A percentile compares a stretch with the other conserved stretches of the same genome.
phyloP scores from a whole-genome alignment of 2,797 vertebrate genomes.

The Dicrostonyx torquatus region DNA sequence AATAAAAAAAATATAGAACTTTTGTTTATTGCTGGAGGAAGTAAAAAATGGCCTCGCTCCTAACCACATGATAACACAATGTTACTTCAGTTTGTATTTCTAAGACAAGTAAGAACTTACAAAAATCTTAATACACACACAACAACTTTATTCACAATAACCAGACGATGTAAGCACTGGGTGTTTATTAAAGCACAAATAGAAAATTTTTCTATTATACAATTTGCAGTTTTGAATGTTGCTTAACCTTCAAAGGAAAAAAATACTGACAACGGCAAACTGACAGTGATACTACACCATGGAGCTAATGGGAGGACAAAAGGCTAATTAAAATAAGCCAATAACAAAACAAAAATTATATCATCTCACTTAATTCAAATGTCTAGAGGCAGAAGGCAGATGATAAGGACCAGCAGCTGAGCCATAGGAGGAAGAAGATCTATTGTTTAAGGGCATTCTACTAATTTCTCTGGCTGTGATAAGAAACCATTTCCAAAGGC shows the following conservation, averaged over 20 bases:
- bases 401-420: neutral
- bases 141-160: neutral
- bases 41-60: neutral
- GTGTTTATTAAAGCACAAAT: neutral
- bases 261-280: neutral
- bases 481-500: neutral
- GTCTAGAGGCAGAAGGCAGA: neutral
- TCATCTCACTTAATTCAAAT: neutral
- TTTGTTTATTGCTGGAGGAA: neutral
- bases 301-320: neutral
- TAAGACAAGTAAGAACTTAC: neutral
- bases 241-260: neutral
- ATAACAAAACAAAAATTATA: neutral
- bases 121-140: neutral
- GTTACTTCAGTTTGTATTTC: neutral
- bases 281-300: neutral
- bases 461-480: neutral
- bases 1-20: neutral
- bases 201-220: neutral
- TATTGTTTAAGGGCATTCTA: neutral
- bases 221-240: neutral
- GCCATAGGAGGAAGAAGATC: neutral
- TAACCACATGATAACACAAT: neutral
- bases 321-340: neutral
- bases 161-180: neutral